Evolutionary conservation across 1,140 invertebrate species (phyloP).

Genomic region (Drosophila pseudoobscura): DNA sequence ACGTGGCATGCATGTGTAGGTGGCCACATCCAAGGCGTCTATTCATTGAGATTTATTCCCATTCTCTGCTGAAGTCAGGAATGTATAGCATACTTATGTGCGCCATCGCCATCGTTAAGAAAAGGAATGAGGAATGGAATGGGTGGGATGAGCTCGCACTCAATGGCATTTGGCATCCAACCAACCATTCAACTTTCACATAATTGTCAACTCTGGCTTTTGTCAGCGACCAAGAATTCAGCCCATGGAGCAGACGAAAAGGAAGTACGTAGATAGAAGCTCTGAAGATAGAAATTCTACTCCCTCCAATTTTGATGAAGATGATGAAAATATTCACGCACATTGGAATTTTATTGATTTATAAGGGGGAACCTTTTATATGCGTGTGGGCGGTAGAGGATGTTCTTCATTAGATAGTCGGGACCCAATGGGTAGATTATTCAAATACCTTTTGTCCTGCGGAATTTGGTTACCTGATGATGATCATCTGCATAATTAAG

Average conservation of each 20-base stretch:
- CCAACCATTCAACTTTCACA: conserved; percentile 44
- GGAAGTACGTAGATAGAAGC: neutral
- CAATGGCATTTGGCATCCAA: conserved; percentile 31
- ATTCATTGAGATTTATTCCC: conserved; percentile 2
- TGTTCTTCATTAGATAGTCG: conserved; percentile 52
- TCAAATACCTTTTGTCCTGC: conserved; percentile 56
- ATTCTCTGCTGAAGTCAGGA: neutral
- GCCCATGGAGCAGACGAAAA: neutral
- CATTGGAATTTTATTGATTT: conserved; percentile 78
- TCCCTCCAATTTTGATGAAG: conserved; percentile 17
- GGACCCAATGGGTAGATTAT: conserved; percentile 51
- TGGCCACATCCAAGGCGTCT: conserved; percentile 23
- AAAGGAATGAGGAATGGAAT: neutral
- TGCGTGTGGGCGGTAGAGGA: conserved; percentile 13
- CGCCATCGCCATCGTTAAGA: conserved; percentile 40
- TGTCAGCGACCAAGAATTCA: conserved; percentile 54
- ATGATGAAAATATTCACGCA: conserved; percentile 48
- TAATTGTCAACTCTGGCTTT: conserved; percentile 60
- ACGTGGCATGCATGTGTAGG: neutral
- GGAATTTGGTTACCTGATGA: conserved; percentile 58
- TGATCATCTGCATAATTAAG: conserved; percentile 57
- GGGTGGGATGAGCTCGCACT: conserved; percentile 18
- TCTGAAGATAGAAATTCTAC: conserved; percentile 7
- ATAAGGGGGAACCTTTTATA: conserved; percentile 12
- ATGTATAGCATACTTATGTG: conserved; percentile 68